Evolutionary conservation across 2,888 invertebrate genomes (phyloP), one percentile per base, ranked within the genome.

Genomic region (Napeogenes inachia): DNA sequence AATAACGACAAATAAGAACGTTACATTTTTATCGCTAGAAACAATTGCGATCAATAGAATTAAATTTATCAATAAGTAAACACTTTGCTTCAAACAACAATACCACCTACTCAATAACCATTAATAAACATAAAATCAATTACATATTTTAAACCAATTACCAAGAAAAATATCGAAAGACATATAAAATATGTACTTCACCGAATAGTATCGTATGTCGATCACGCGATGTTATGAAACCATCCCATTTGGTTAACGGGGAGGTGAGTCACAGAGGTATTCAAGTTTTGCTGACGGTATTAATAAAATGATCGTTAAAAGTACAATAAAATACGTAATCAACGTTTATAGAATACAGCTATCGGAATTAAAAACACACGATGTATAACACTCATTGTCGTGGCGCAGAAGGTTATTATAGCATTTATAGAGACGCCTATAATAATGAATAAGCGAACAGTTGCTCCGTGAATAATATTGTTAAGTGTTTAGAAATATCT

Each of bases 161-260:
- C 50, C 50, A 5, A 50, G 50, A 50, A 50, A 47, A 50, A 50
- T 10, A 50, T 50, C 30, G 50, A 50, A 50, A 50, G 50, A 50
- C 50, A 50, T 6, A 50, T 30, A 30, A 30, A 50, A 50, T 42
- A 35, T 60, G 56, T 58, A 46, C 57, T 67, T 61, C 67, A 61
- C 57, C 61, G 64, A 67, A 68, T 63, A 54, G 63, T 69, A 69
- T 72, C 71, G 68, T 61, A 61, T 71, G 59, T 61, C 69, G 60
- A 65, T 71, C 72, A 69, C 67, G 70, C 71, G 71, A 73, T 73
- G 65, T 74, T 66, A 62, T 61, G 60, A 61, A 66, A 50, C 42
- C 65, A 68, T 68, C 67, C 67, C 59, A 61, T 61, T 60, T 62
- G 60, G 56, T 64, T 57, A 62, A 66, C 53, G 42, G 45, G 66